Conservation (phyloP, 1,140 invertebrate genomes). For the Cydia fagiglandana region DNA sequence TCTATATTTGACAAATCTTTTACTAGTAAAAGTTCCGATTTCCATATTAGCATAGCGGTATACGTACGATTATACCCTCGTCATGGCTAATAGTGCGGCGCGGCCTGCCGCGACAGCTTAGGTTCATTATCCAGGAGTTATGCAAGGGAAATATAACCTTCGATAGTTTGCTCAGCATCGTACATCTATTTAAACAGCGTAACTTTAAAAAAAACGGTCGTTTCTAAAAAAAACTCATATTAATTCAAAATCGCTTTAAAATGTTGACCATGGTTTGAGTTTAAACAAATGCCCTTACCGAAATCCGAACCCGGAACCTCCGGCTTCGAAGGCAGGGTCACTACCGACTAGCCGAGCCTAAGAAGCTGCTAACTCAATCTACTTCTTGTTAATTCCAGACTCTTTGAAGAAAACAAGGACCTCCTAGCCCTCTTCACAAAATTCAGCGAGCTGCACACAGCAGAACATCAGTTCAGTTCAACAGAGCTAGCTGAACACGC, state of each 20-base stretch:
- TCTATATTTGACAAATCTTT: not conserved
- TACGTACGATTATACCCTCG: not conserved
- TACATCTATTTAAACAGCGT: too few species aligned
- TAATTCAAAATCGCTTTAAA: too few species aligned
- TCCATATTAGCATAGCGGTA: not conserved
- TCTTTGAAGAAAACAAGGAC: conserved; percentile 93
- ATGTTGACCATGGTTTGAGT: too few species aligned
- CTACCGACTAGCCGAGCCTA: not conserved
- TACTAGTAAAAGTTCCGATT: not conserved
- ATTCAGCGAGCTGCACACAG: conserved; percentile 87
- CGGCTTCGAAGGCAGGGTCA: too few species aligned
- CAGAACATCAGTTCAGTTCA: conserved; percentile 87
- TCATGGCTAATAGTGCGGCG: not conserved
- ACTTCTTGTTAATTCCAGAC: conserved; percentile 78
- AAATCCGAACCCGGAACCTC: too few species aligned
- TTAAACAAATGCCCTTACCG: too few species aligned
- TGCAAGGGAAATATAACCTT: not conserved
- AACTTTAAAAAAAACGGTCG: too few species aligned
- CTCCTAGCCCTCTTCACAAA: conserved; percentile 89
- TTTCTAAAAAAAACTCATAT: too few species aligned
- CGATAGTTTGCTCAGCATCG: not conserved
- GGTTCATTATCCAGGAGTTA: not conserved
- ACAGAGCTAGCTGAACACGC: conserved; percentile 92
- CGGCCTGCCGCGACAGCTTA: not conserved
- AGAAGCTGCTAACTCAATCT: not conserved